Conservation (phyloP, 1,140 invertebrate species). For the Cyphomyrmex costatus region DNA sequence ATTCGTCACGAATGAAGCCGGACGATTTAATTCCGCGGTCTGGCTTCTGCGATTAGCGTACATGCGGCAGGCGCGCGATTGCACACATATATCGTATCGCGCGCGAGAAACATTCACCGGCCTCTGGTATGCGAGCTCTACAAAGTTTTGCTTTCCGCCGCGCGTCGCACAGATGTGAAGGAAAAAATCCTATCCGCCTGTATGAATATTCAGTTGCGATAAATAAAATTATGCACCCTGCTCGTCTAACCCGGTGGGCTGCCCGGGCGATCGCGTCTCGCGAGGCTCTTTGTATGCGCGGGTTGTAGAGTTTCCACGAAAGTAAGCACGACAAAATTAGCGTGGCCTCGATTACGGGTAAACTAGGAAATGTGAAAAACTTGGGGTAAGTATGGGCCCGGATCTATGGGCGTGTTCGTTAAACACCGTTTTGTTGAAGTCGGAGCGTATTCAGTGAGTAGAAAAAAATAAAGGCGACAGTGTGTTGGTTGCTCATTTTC, state of each 20-base stretch:
- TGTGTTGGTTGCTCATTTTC: not conserved
- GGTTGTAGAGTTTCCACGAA: not conserved
- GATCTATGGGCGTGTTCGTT: constrained; percentile 18
- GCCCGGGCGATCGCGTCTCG: not conserved
- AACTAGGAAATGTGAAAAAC: constrained; percentile 51
- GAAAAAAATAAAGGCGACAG: not conserved
- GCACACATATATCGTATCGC: not conserved
- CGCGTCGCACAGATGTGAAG: constrained; percentile 9
- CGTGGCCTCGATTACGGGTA: constrained; percentile 48
- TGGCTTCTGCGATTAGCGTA: constrained; percentile 49
- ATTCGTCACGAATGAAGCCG: constrained; percentile 59
- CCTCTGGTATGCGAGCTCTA: not conserved
- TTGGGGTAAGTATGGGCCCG: not conserved
- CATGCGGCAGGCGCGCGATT: constrained; percentile 7
- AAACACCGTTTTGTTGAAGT: not conserved
- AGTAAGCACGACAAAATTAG: constrained; percentile 50
- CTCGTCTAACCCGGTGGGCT: not conserved
- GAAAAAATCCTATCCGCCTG: constrained; percentile 67
- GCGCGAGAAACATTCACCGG: constrained; percentile 7
- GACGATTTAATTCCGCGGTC: constrained; percentile 71
- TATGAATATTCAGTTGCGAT: constrained; percentile 74
- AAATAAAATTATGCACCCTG: constrained; percentile 68
- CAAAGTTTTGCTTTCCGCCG: constrained; percentile 27
- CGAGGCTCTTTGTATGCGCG: constrained; percentile 51
- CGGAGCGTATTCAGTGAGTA: not conserved